Evolutionary conservation across 2,113 vertebrate species (phyloP).

Genomic region (Emydura subglobosa): DNA sequence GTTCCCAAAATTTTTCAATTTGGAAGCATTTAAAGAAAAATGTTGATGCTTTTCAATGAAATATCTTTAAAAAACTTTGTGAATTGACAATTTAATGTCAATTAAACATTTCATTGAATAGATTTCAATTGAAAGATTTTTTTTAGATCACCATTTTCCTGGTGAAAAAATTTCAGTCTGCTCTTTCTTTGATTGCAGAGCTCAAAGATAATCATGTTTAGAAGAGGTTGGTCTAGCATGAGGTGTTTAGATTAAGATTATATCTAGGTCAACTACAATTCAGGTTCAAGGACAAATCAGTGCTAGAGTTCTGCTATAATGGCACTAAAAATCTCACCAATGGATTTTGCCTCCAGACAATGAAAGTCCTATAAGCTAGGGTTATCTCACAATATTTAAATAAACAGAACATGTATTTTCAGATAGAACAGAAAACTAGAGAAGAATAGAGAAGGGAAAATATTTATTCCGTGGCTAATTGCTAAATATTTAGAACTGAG

Average conservation of each 20-base stretch:
- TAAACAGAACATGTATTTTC: neutral
- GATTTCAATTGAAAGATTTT: too few species aligned
- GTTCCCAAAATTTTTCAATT: too few species aligned
- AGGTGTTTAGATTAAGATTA: neutral
- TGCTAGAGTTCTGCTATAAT: slow-evolving; percentile 25
- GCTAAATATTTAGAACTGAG: neutral
- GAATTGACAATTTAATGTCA: neutral
- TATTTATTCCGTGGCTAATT: neutral
- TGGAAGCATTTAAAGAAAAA: too few species aligned
- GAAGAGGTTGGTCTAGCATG: neutral
- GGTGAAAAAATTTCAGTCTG: too few species aligned
- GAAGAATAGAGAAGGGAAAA: neutral
- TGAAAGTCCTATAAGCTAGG: neutral
- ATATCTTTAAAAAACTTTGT: neutral
- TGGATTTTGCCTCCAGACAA: slow-evolving; percentile 38
- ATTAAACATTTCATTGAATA: neutral
- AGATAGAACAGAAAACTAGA: neutral
- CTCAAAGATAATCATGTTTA: neutral
- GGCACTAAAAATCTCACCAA: slow-evolving; percentile 54
- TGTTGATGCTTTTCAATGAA: too few species aligned
- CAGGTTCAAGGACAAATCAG: slow-evolving; percentile 17
- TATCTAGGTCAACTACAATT: neutral
- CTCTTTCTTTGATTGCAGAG: neutral
- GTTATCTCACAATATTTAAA: slow-evolving; percentile 5
- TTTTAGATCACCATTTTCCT: too few species aligned